Evolutionary conservation across 2,113 vertebrate genomes (phyloP).

Genomic region (Cephalopholis sonnerati): DNA sequence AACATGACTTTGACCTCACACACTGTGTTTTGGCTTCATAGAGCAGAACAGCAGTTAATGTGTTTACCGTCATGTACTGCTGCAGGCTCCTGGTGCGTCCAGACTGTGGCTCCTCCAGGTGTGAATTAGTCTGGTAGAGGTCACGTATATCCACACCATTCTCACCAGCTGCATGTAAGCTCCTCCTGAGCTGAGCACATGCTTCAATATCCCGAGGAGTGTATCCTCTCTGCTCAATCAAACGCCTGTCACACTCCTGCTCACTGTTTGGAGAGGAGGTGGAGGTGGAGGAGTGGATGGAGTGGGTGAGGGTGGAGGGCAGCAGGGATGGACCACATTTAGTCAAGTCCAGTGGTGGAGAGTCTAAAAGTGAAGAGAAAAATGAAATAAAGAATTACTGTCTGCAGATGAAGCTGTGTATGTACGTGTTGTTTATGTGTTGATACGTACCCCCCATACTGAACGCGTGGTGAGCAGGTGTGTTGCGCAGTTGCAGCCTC

Average conservation of each 20-base stretch:
- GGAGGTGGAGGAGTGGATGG: conserved; percentile 79
- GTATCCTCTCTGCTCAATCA: conserved; percentile 79
- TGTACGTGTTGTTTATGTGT: neutral
- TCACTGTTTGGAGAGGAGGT: conserved; percentile 72
- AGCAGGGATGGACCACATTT: conserved; percentile 80
- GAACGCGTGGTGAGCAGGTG: conserved; percentile 80
- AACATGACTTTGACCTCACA: too few relatives aligned
- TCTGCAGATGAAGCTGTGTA: neutral
- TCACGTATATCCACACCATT: conserved; percentile 84
- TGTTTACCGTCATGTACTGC: conserved; percentile 76
- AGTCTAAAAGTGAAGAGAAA: conserved; percentile 65
- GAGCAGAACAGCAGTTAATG: too few relatives aligned
- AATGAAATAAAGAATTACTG: neutral
- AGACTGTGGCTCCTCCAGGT: conserved; percentile 71
- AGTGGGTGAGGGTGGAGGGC: conserved; percentile 85
- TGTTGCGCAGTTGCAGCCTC: conserved; percentile 85
- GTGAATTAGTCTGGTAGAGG: conserved; percentile 75
- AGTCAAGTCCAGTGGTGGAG: conserved; percentile 76
- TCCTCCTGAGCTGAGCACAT: conserved; percentile 76
- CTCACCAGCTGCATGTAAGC: conserved; percentile 81
- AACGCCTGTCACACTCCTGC: conserved; percentile 56
- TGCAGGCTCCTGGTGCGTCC: conserved; percentile 77
- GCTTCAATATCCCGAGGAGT: conserved; percentile 79
- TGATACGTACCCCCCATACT: conserved; percentile 74
- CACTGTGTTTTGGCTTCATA: too few relatives aligned